A percentile compares a stretch with the other conserved stretches of the same genome.
These are phyloP conservation scores for Oreochromis tanganicae DNA, from an alignment of 2,113 vertebrate genomes.

Conservation along the genomic window DNA sequence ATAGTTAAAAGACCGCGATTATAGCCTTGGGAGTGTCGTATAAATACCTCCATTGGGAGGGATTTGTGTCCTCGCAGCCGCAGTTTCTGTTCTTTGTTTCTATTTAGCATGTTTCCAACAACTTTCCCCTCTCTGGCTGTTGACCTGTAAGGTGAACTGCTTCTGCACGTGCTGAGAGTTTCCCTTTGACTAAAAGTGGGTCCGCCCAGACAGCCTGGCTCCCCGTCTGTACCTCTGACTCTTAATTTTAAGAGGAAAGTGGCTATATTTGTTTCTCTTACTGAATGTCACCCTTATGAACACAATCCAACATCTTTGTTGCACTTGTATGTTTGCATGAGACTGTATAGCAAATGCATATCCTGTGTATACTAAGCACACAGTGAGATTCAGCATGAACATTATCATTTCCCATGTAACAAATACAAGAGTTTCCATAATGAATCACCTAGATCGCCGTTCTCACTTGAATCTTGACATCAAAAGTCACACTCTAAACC, in stretches of 20 bases:
- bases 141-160: slow-evolving; percentile 49
- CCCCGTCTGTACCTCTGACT: neutral
- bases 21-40: slow-evolving; percentile 60
- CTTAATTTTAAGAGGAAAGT: slow-evolving; percentile 3
- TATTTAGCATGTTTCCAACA: slow-evolving; percentile 50
- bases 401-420: neutral
- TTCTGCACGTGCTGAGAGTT: slow-evolving; percentile 44
- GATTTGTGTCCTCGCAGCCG: slow-evolving; percentile 14
- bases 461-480: neutral
- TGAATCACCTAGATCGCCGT: neutral
- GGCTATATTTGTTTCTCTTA: neutral
- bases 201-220: slow-evolving; percentile 45
- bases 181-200: slow-evolving; percentile 26
- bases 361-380: neutral
- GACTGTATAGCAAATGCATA: neutral
- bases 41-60: slow-evolving; percentile 58
- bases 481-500: neutral
- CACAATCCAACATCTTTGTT: neutral
- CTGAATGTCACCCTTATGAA: neutral
- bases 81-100: slow-evolving; percentile 47
- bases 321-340: neutral
- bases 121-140: slow-evolving; percentile 18
- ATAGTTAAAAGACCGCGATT: slow-evolving; percentile 68
- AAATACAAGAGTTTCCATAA: neutral
- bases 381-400: neutral